Evolutionary conservation across 2,888 invertebrate genomes (phyloP).

Genomic region (Stegophylla sp.): DNA sequence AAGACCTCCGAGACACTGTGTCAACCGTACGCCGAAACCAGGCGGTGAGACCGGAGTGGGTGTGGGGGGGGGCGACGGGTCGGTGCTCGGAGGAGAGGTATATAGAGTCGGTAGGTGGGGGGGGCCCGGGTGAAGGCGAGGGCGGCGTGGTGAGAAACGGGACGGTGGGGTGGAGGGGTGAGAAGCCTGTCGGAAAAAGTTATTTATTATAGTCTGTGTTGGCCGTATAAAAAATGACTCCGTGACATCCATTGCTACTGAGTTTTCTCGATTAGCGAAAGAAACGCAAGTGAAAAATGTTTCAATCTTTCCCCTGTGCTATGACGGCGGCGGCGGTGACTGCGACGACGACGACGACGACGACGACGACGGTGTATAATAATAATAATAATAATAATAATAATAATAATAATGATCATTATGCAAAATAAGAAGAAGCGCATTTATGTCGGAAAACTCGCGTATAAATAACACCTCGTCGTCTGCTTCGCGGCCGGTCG

Average conservation of each 20-base stretch:
- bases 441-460: background rate
- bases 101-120: too few relatives aligned
- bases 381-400: too few relatives aligned
- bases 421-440: constrained; percentile 40
- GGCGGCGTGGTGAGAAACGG: too few relatives aligned
- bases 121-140: background rate
- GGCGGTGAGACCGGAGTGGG: background rate
- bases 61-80: too few relatives aligned
- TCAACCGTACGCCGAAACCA: constrained; percentile 6
- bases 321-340: background rate
- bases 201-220: constrained; percentile 53
- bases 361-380: constrained; percentile 14
- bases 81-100: background rate
- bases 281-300: constrained; percentile 55
- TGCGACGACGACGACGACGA: constrained; percentile 3
- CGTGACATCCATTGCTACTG: constrained; percentile 58
- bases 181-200: constrained; percentile 54
- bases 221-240: constrained; percentile 57
- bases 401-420: constrained; percentile 46
- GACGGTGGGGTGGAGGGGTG: background rate
- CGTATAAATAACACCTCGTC: constrained; percentile 29
- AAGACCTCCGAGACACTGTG: constrained; percentile 39
- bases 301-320: constrained; percentile 44
- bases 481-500: background rate
- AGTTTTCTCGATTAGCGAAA: constrained; percentile 57